Conservation (phyloP, 2,888 invertebrate species). For the Agrochola macilenta region DNA sequence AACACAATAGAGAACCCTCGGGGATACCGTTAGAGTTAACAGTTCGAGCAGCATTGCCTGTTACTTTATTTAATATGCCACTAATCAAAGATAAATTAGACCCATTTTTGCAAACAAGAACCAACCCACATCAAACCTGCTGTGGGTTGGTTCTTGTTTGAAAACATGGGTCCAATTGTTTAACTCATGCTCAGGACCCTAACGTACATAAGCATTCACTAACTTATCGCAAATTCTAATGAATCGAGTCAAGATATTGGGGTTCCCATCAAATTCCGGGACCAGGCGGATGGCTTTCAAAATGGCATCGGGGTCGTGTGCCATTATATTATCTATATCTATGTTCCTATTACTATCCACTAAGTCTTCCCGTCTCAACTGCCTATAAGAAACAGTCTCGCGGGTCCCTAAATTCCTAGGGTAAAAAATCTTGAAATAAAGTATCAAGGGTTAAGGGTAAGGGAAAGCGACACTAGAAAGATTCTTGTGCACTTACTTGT, state of each 20-base stretch:
- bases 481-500: slow-evolving; percentile 1
- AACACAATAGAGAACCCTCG: too few relatives aligned
- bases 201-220: neutral
- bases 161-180: too few relatives aligned
- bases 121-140: too few relatives aligned
- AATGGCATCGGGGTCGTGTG: neutral
- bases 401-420: slow-evolving; percentile 1
- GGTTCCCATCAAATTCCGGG: slow-evolving; percentile 4
- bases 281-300: neutral
- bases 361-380: neutral
- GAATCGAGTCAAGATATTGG: neutral
- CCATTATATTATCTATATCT: neutral
- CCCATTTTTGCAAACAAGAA: too few relatives aligned
- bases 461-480: slow-evolving; percentile 1
- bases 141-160: too few relatives aligned
- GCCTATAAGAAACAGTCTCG: neutral
- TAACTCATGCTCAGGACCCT: slow-evolving; percentile 1
- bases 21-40: neutral
- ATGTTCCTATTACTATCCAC: neutral
- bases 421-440: neutral
- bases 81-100: neutral
- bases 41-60: neutral
- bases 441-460: neutral
- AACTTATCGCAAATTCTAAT: neutral
- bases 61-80: neutral